Percentiles rank a stretch among this genome's conserved stretches.
Evolutionary conservation across 2,888 invertebrate genomes (phyloP).

Genomic region (Hyppa rectilinea): DNA sequence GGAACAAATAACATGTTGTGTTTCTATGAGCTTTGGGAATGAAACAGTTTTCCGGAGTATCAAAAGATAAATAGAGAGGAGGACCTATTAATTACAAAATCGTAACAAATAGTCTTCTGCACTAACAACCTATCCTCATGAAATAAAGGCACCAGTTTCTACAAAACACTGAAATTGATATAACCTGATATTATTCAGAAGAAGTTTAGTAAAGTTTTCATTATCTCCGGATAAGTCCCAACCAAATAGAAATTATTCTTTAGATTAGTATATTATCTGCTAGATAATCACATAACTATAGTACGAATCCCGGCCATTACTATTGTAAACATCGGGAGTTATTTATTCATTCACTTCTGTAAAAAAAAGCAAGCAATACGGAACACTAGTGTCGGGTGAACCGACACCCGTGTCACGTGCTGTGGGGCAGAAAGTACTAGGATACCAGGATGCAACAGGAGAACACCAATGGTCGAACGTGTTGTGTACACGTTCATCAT

Average conservation of each 20-base stretch:
- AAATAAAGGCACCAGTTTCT: neutral
- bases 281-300: neutral
- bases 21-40: neutral
- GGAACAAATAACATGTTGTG: neutral
- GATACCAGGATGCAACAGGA: constrained; percentile 27
- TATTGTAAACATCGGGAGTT: neutral
- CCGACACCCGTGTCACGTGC: constrained; percentile 69
- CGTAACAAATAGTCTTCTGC: neutral
- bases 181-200: neutral
- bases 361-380: neutral
- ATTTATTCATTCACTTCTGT: neutral
- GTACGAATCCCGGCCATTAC: neutral
- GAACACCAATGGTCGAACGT: constrained; percentile 5
- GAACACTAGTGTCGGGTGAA: neutral
- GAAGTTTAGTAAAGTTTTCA: neutral
- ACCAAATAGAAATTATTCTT: neutral
- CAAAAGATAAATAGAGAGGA: neutral
- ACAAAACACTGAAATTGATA: neutral
- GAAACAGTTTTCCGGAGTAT: neutral
- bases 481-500: neutral
- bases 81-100: neutral
- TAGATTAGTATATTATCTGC: neutral
- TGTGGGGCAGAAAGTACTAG: constrained; percentile 75
- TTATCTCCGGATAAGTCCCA: neutral
- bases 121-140: neutral